phyloP scores from a whole-genome alignment of 2,888 invertebrate genomes.

The Lordiphosa andalusiaca region DNA sequence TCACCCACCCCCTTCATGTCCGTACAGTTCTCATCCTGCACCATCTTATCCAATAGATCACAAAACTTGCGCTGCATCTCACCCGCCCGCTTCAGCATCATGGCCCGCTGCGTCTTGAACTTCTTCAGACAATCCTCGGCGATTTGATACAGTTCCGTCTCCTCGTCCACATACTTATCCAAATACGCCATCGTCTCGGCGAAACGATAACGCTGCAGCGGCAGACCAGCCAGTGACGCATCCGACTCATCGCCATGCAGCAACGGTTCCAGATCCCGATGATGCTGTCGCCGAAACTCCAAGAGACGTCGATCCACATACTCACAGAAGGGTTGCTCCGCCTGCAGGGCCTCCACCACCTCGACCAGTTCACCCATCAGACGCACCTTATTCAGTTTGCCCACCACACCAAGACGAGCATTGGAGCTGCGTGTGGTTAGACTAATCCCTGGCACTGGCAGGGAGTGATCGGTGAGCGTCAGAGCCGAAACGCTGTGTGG shows the following conservation, averaged over 20 bases:
- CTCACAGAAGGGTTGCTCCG: conserved; percentile 4
- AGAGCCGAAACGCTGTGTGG: not conserved
- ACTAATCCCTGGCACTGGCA: not conserved
- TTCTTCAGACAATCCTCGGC: conserved; percentile 1
- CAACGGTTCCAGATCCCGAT: conserved; percentile 7
- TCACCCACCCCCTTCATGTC: conserved; percentile 4
- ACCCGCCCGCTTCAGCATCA: not conserved
- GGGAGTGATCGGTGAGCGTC: too few relatives aligned
- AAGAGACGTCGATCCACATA: not conserved
- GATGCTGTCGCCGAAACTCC: conserved; percentile 3
- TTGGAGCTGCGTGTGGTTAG: not conserved
- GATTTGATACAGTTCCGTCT: conserved; percentile 4
- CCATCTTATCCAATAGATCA: conserved; percentile 2
- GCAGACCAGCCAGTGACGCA: not conserved
- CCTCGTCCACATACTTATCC: conserved; percentile 3
- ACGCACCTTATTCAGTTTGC: conserved; percentile 2
- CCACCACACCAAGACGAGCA: not conserved
- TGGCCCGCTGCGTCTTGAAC: not conserved
- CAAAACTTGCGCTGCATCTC: conserved; percentile 6
- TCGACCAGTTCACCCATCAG: conserved; percentile 9
- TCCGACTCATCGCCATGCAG: not conserved
- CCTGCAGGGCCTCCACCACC: conserved; percentile 7
- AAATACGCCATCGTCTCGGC: conserved; percentile 8
- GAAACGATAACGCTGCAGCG: not conserved
- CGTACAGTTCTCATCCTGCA: not conserved